Base-by-base conservation (phyloP, 1,140 invertebrate species). In the Branchinecta lindahli region DNA sequence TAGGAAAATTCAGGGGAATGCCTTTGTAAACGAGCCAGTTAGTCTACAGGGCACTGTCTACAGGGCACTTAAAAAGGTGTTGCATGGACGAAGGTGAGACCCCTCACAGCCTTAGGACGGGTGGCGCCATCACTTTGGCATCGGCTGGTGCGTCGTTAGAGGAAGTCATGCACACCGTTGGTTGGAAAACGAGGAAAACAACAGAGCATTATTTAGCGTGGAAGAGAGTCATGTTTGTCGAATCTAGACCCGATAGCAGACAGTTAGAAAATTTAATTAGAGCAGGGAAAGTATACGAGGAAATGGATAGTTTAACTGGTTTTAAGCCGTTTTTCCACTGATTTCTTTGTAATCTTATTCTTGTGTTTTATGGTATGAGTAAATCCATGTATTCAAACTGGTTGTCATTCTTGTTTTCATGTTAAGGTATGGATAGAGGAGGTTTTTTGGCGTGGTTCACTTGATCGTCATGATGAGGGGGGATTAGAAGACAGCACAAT, bases 181-280 rank as follows among this genome's bases (percentile, higher is more conserved):
- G 47, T 9, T 52, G 47, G 47, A 52, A n/a, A 52, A 52, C 47
- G n/a, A 52, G n/a, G 47, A n/a, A n/a, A 9, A 52, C 47, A 9
- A n/a, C 47, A 52, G n/a, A 52, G n/a, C n/a, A 52, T n/a, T 52
- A 52, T n/a, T 52, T 52, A 52, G 47, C 47, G n/a, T 52, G 47
- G 47, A 52, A 52, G 47, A 52, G n/a, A 52, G 47, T 52, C 9
- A 52, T 52, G 47, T 52, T 9, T 9, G n/a, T 9, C 47, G 47
- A 52, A n/a, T n/a, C n/a, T n/a, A n/a, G n/a, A n/a, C n/a, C n/a
- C n/a, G n/a, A n/a, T n/a, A n/a, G n/a, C n/a, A n/a, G n/a, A n/a
- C n/a, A n/a, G n/a, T n/a, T n/a, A n/a, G n/a, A n/a, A n/a, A n/a
- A n/a, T n/a, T n/a, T n/a, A n/a, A n/a, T n/a, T n/a, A 52, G n/a